phyloP scores from a whole-genome alignment of 2,888 invertebrate genomes.

The Andrena hattorfiana region DNA sequence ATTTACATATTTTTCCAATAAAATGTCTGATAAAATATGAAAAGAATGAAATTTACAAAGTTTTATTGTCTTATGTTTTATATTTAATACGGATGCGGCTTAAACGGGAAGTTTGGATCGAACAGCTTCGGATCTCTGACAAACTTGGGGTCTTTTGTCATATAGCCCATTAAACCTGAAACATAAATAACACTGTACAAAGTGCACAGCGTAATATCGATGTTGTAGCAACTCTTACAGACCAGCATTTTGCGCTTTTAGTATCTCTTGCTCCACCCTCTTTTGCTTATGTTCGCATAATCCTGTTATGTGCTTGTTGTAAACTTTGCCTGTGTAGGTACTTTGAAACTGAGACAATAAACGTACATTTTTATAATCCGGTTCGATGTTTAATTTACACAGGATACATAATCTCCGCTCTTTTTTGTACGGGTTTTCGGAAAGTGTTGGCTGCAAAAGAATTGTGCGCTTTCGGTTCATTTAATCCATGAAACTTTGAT shows the following conservation, averaged over 20 bases:
- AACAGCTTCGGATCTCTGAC: slow-evolving; percentile 95
- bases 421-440: slow-evolving; percentile 91
- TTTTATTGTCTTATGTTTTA: slow-evolving; percentile 43
- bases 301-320: slow-evolving; percentile 97
- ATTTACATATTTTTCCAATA: slow-evolving; percentile 29
- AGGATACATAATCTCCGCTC: slow-evolving; percentile 91
- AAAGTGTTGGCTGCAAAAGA: slow-evolving; percentile 72
- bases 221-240: not conserved
- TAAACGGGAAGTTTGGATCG: slow-evolving; percentile 93
- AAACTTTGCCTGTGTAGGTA: slow-evolving; percentile 96
- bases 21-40: slow-evolving; percentile 71
- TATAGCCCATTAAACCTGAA: slow-evolving; percentile 91
- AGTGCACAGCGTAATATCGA: not conserved
- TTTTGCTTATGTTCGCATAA: slow-evolving; percentile 94
- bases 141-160: slow-evolving; percentile 92
- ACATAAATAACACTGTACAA: slow-evolving; percentile 8
- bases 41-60: not conserved
- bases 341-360: slow-evolving; percentile 98
- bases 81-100: slow-evolving; percentile 90
- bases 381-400: slow-evolving; percentile 92
- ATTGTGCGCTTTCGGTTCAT: not conserved
- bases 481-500: not conserved
- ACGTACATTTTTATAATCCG: slow-evolving; percentile 96
- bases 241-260: slow-evolving; percentile 91
- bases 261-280: slow-evolving; percentile 90